Base-by-base conservation (phyloP, 2,113 vertebrate species). In the Leuciscus idus region DNA sequence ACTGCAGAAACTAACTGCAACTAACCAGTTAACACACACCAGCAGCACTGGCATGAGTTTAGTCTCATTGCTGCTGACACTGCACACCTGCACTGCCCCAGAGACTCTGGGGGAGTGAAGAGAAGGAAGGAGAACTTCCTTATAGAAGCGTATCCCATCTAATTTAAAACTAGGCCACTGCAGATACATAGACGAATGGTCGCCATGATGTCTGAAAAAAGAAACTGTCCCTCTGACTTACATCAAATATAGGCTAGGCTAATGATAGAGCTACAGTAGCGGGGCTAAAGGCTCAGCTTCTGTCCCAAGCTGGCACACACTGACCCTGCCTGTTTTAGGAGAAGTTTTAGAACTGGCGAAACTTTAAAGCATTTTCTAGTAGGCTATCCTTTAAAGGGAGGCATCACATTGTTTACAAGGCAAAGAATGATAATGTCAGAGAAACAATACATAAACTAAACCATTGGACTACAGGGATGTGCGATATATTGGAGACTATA, bases 51-150 rank as follows among this genome's bases (percentile, higher is more conserved):
- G 15, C 83, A 87, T 74, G 86, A 88, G 88, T 86, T 66, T 28
- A 88, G 84, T 36, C 81, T 83, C 55, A 75, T 89, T 48, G 84
- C 88, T 94, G 94, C 93, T 95, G 93, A 94, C 92, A 92, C 88
- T 92, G 93, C 93, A 92, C 91, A 93, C 91, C 90, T 93, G 91
- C 84, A 89, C 85, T 61, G 80, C 87, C 88, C 88, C 86, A 62
- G 81, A 87, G 33, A 82, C n/a, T 30, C n/a, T 21, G 26, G 74
- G 36, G 52, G 43, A 62, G 26, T 62, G 62, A n/a, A 48, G 66
- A 62, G 77, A 62, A 77, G 78, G n/a, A 73, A 68, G 39, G 46
- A 28, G 48, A 57, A 36, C 48, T 50, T 81, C 77, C 52, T 76
- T 33, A 52, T 48, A 61, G 76, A 62, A 77, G 52, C 74, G 3